Evolutionary conservation across 2,113 vertebrate genomes (phyloP).

Genomic region (Hydropotes inermis): DNA sequence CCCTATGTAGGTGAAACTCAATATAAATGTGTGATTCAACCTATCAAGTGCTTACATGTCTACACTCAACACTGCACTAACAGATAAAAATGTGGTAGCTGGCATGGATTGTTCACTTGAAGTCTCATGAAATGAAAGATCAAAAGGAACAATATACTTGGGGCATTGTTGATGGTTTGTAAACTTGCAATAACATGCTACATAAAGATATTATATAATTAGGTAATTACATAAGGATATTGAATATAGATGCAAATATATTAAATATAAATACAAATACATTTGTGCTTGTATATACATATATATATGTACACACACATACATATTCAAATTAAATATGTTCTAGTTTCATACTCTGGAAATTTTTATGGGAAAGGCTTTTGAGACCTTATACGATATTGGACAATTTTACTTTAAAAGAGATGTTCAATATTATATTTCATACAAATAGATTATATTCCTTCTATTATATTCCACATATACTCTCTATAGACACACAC

Average conservation of each 20-base stretch:
- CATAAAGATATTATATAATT: background rate
- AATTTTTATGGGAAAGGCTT: background rate
- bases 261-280: background rate
- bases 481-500: background rate
- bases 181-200: background rate
- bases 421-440: background rate
- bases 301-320: background rate
- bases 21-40: conserved; percentile 1
- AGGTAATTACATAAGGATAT: background rate
- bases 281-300: background rate
- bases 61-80: background rate
- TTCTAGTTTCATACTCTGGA: background rate
- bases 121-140: conserved; percentile 7
- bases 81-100: background rate
- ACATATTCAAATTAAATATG: background rate
- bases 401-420: background rate
- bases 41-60: background rate
- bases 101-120: background rate
- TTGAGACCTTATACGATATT: background rate
- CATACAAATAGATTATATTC: background rate
- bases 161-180: background rate
- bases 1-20: conserved; percentile 12
- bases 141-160: background rate
- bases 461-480: background rate
- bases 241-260: background rate